Conservation (phyloP, 2,113 vertebrate genomes). For the Notarius lentiginosus region DNA sequence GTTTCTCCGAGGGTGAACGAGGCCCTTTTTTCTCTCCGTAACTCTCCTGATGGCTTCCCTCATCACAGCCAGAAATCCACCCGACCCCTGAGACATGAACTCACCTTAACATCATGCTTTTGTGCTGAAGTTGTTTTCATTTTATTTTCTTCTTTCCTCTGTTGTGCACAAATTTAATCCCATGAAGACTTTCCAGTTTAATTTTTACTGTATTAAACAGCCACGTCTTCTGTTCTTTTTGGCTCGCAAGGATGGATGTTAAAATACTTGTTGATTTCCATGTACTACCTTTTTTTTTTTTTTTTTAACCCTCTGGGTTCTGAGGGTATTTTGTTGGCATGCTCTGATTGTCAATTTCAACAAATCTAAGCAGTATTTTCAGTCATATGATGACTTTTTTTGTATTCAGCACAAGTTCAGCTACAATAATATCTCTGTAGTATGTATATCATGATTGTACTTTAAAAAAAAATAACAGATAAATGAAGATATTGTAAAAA, state of each 20-base stretch:
- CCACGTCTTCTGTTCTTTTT: not conserved
- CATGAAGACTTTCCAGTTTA: not conserved
- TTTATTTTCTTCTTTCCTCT: not conserved
- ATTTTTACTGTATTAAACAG: not conserved
- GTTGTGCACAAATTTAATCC: not conserved
- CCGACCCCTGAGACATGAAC: not conserved
- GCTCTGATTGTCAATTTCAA: too few species aligned
- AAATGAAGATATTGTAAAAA: too few species aligned
- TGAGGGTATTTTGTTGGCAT: too few species aligned
- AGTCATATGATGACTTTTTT: too few species aligned
- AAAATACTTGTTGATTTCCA: conserved; percentile 17
- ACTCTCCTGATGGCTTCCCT: not conserved
- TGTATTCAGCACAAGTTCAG: too few species aligned
- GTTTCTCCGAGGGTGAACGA: not conserved
- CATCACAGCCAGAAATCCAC: conserved; percentile 13
- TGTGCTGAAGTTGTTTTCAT: not conserved
- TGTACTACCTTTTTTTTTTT: not conserved
- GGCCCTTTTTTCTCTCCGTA: not conserved
- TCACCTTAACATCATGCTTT: not conserved
- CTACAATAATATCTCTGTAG: too few species aligned
- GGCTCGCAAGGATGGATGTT: not conserved
- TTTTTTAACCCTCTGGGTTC: not conserved
- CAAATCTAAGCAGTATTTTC: too few species aligned
- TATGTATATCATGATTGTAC: too few species aligned
- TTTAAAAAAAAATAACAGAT: too few species aligned